Evolutionary conservation across 2,113 vertebrate genomes (phyloP), one percentile per base, ranked within the genome.

Genomic region (Rhinolophus sinicus): DNA sequence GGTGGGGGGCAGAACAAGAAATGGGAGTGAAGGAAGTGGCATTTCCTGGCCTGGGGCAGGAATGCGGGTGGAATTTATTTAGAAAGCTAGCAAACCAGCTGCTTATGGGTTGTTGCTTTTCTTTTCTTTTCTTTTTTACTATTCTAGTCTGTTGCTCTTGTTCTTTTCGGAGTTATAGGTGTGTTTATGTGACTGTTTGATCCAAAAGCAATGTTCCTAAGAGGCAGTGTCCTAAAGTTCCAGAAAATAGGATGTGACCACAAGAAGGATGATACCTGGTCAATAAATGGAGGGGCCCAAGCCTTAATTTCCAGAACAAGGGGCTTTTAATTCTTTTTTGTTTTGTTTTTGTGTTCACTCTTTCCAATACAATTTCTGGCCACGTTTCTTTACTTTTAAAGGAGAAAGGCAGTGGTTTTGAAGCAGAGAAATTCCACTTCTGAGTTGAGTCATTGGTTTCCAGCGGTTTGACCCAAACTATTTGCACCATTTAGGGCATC

Each of bases 31-130:
- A 15, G 5, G 1, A 44, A 24, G 65, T 50, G 77, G 76, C 70
- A 67, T 90, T 96, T 96, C 88, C 97, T 40, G 91, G 56, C 77
- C 60, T 50, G 30, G 65, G 58, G 94, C 77, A 56, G 88, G 92
- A 26, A 70, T 44, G 44, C 65, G 50, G 50, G 14, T 70, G 44
- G 88, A 78, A 78, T 90, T 38, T 92, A 76, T 82, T 82, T 78
- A 87, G 94, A 93, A 65, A 90, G 67, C 56, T 64, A 77, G n/a
- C 38, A 72, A 16, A 12, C 69, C 83, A 56, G 78, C 38, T 52
- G 62, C 8, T n/a, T 47, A 7, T 40, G 13, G n/a, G 40, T 62
- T 8, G 38, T 56, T 75, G 33, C 18, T 64, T 38, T 35, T 11
- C 67, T 8, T 11, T 22, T n/a, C 44, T 0, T 30, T 70, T 69